Conservation (phyloP, 2,113 vertebrate genomes). For the Glareola pratincola region DNA sequence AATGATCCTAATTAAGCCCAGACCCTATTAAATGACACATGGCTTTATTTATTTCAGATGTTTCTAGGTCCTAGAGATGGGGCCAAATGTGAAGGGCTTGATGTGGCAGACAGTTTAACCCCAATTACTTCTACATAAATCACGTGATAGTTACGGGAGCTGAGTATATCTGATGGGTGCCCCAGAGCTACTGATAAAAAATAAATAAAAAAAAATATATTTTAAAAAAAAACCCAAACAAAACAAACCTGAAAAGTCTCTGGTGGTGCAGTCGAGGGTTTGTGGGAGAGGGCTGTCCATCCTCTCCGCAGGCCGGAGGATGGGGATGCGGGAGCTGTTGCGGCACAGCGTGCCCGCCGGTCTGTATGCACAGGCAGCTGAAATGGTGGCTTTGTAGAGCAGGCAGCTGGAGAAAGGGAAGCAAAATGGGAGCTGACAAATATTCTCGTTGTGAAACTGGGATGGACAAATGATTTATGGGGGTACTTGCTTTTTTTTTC, state of each 20-base stretch:
- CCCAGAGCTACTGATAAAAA: neutral
- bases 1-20: slow-evolving; percentile 57
- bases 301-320: neutral
- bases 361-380: neutral
- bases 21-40: slow-evolving; percentile 29
- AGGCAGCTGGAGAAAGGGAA: neutral
- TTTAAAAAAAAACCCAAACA: neutral
- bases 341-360: neutral
- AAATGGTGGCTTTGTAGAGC: slow-evolving; percentile 45
- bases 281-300: neutral
- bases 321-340: neutral
- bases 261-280: neutral
- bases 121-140: slow-evolving; percentile 66
- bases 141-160: slow-evolving; percentile 14
- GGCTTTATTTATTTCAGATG: slow-evolving; percentile 68
- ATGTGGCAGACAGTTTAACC: slow-evolving; percentile 62
- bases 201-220: neutral
- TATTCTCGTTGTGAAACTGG: neutral
- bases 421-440: slow-evolving; percentile 36
- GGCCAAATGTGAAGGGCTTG: slow-evolving; percentile 58
- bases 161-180: neutral
- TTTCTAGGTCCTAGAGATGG: slow-evolving; percentile 55
- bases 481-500: neutral
- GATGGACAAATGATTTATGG: slow-evolving; percentile 24
- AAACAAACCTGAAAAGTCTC: neutral